These are phyloP conservation scores for Melanotaenia boesemani DNA, from an alignment of 2,797 vertebrate genomes.

Conservation along the genomic window DNA sequence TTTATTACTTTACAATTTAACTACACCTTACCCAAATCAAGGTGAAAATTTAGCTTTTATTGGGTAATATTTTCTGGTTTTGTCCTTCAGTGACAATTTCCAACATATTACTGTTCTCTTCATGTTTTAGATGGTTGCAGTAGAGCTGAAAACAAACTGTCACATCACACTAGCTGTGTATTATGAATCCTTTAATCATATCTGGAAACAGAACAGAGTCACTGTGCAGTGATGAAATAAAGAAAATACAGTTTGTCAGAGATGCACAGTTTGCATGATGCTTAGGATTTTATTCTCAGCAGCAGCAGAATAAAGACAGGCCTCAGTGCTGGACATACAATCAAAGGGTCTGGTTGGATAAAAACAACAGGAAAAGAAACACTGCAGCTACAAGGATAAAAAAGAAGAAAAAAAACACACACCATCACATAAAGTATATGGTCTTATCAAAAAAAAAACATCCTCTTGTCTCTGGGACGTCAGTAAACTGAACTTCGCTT, in stretches of 20 bases:
- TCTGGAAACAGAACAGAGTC: conserved; percentile 59
- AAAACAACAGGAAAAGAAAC: conserved; percentile 31
- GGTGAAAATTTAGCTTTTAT: neutral
- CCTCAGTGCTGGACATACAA: conserved; percentile 34
- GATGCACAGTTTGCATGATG: conserved; percentile 55
- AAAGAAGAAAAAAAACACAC: conserved; percentile 73
- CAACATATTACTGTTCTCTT: too few species aligned
- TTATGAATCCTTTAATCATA: conserved; percentile 71
- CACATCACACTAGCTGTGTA: conserved; percentile 46
- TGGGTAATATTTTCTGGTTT: neutral
- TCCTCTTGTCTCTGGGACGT: conserved; percentile 51
- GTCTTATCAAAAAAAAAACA: conserved; percentile 23
- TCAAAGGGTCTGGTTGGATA: conserved; percentile 26
- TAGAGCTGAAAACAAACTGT: conserved; percentile 11
- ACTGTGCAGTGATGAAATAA: conserved; percentile 55
- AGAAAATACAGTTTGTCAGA: conserved; percentile 70
- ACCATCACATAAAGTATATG: conserved; percentile 73
- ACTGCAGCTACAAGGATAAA: conserved; percentile 40
- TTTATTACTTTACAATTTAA: too few species aligned
- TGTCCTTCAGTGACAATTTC: neutral
- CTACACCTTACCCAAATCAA: neutral
- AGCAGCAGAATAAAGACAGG: conserved; percentile 53
- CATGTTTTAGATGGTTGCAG: neutral
- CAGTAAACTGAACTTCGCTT: conserved; percentile 91
- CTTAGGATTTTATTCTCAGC: conserved; percentile 68